Conservation (phyloP, 2,888 invertebrate species). For the Drosophila leonis region DNA sequence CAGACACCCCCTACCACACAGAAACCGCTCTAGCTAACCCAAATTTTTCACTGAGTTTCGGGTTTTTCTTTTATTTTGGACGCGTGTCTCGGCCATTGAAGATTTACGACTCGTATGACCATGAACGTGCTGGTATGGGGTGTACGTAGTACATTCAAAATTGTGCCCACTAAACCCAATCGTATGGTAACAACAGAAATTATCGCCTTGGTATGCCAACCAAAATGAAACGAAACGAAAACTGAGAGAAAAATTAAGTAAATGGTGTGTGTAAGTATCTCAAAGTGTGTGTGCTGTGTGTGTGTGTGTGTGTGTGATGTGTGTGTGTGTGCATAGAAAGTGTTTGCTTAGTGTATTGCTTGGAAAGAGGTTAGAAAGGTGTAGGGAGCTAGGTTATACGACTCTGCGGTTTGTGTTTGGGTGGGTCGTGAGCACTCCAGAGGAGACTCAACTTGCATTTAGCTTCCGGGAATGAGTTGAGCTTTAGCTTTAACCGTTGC, state of each 20-base stretch:
- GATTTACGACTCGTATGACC: slow-evolving; percentile 80
- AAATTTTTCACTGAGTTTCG: slow-evolving; percentile 58
- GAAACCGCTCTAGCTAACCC: slow-evolving; percentile 53
- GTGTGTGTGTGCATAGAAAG: slow-evolving; percentile 55
- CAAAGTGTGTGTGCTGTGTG: slow-evolving; percentile 4
- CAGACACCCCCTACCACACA: slow-evolving; percentile 18
- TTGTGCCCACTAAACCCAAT: slow-evolving; percentile 28
- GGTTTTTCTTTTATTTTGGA: slow-evolving; percentile 42
- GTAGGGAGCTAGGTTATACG: slow-evolving; percentile 43
- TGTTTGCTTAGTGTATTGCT: slow-evolving; percentile 48
- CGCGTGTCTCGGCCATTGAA: slow-evolving; percentile 70
- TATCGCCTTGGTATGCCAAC: slow-evolving; percentile 68
- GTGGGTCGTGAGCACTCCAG: slow-evolving; percentile 53
- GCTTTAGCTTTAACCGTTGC: not conserved
- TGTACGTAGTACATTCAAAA: slow-evolving; percentile 29
- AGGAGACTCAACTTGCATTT: slow-evolving; percentile 9
- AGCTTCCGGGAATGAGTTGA: slow-evolving; percentile 30
- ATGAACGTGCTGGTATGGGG: slow-evolving; percentile 78
- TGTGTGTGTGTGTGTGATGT: slow-evolving; percentile 27
- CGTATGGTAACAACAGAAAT: slow-evolving; percentile 58
- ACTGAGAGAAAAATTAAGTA: slow-evolving; percentile 49
- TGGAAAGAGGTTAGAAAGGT: slow-evolving; percentile 49
- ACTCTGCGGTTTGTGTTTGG: slow-evolving; percentile 51
- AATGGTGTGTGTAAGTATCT: slow-evolving; percentile 58
- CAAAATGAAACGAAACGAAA: slow-evolving; percentile 56